phyloP scores from a whole-genome alignment of 2,113 vertebrate genomes.

The Otis tarda region DNA sequence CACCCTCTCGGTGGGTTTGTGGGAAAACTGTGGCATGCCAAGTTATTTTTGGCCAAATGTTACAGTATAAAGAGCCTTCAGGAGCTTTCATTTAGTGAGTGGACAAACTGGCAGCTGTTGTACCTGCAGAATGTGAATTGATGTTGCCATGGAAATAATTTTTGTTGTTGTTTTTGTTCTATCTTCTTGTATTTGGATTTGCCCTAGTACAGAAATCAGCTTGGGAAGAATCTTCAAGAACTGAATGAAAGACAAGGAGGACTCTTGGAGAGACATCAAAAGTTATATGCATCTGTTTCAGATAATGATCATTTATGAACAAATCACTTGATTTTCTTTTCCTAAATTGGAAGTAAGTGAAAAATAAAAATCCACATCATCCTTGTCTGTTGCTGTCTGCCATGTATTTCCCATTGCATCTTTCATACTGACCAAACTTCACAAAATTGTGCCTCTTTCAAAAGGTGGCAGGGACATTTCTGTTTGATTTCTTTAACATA shows the following conservation, averaged over 20 bases:
- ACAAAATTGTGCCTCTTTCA: not conserved
- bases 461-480: not conserved
- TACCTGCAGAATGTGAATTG: constrained; percentile 86
- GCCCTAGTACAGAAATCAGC: constrained; percentile 8
- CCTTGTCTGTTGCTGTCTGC: not conserved
- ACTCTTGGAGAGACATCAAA: not conserved
- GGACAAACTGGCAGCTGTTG: constrained; percentile 78
- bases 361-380: not conserved
- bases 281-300: not conserved
- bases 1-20: constrained; percentile 56
- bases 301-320: not conserved
- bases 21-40: constrained; percentile 66
- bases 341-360: not conserved
- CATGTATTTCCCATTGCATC: not conserved
- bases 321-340: not conserved
- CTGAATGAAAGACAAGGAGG: not conserved
- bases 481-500: not conserved
- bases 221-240: not conserved
- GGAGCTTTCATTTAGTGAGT: constrained; percentile 75
- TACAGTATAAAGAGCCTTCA: constrained; percentile 51
- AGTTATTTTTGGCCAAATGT: constrained; percentile 75
- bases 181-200: constrained; percentile 64
- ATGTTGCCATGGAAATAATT: constrained; percentile 84
- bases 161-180: not conserved
- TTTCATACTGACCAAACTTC: not conserved